These are phyloP conservation scores for Zaprionus africanus DNA, from an alignment of 1,140 invertebrate genomes.

Conservation along the genomic window DNA sequence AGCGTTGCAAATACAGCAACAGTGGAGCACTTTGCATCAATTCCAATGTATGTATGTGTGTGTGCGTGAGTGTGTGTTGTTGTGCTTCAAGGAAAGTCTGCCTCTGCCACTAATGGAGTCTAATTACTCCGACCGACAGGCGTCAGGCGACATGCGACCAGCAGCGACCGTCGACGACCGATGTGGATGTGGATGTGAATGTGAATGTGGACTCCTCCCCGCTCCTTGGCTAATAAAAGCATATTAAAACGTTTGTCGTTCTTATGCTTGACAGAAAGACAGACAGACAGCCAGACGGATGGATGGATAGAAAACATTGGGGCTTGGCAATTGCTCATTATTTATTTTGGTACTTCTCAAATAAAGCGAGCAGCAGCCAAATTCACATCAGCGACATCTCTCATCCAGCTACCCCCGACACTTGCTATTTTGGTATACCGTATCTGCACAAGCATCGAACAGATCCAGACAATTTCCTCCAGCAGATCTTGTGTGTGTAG, in stretches of 20 bases:
- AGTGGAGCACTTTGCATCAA: slow-evolving; percentile 67
- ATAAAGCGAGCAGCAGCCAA: slow-evolving; percentile 18
- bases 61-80: background rate
- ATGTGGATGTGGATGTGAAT: slow-evolving; percentile 26
- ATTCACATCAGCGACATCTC: background rate
- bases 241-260: slow-evolving; percentile 66
- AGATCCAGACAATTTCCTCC: slow-evolving; percentile 7
- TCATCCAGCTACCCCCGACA: background rate
- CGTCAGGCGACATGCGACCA: slow-evolving; percentile 34
- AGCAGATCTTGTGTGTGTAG: background rate
- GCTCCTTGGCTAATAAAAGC: slow-evolving; percentile 71
- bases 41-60: slow-evolving; percentile 30
- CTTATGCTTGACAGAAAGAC: slow-evolving; percentile 35
- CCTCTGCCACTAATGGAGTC: slow-evolving; percentile 72
- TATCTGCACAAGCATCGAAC: background rate
- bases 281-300: slow-evolving; percentile 17
- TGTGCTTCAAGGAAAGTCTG: slow-evolving; percentile 42
- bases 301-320: slow-evolving; percentile 39
- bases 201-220: slow-evolving; percentile 18
- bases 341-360: slow-evolving; percentile 58
- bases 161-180: slow-evolving; percentile 39
- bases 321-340: slow-evolving; percentile 58
- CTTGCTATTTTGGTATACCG: slow-evolving; percentile 3
- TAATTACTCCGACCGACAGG: slow-evolving; percentile 68
- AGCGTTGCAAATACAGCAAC: slow-evolving; percentile 17